These are phyloP conservation scores for Maniola jurtina DNA, from an alignment of 1,140 invertebrate genomes.

Conservation along the genomic window DNA sequence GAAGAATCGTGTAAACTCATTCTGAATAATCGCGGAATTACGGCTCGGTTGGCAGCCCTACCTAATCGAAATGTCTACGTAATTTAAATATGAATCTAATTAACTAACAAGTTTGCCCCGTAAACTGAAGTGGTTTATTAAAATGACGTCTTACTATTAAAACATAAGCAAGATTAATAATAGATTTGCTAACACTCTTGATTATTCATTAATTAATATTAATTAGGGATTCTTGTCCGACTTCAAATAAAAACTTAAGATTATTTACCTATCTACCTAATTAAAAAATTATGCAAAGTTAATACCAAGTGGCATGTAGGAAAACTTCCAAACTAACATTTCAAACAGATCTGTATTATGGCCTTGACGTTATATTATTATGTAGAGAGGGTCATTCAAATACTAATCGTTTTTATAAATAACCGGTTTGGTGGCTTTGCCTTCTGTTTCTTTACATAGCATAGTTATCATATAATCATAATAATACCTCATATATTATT, in stretches of 20 bases:
- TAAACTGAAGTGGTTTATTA: slow-evolving; percentile 40
- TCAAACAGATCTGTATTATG: slow-evolving; percentile 3
- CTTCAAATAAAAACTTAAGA: not conserved
- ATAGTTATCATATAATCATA: slow-evolving; percentile 5
- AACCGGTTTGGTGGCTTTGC: slow-evolving; percentile 1
- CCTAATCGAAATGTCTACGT: slow-evolving; percentile 4
- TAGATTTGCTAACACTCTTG: not conserved
- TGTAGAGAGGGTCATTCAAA: slow-evolving; percentile 16
- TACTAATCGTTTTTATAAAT: slow-evolving; percentile 8
- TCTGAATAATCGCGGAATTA: not conserved
- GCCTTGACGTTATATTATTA: slow-evolving; percentile 1
- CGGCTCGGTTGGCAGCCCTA: slow-evolving; percentile 2
- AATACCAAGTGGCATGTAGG: not conserved
- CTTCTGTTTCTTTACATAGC: slow-evolving; percentile 1
- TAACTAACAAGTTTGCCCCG: slow-evolving; percentile 46
- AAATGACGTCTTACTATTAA: slow-evolving; percentile 37
- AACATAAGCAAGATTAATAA: slow-evolving; percentile 10
- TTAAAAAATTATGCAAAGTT: slow-evolving; percentile 2
- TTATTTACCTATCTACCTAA: not conserved
- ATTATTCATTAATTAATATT: slow-evolving; percentile 3
- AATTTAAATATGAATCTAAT: slow-evolving; percentile 39
- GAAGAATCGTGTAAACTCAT: too few relatives aligned
- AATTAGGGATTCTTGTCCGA: not conserved
- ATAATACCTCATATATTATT: not conserved
- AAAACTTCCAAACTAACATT: slow-evolving; percentile 13